Evolutionary conservation across 1,140 invertebrate species (phyloP), one percentile per base, ranked within the genome.

Genomic region (Lepidurus arcticus): DNA sequence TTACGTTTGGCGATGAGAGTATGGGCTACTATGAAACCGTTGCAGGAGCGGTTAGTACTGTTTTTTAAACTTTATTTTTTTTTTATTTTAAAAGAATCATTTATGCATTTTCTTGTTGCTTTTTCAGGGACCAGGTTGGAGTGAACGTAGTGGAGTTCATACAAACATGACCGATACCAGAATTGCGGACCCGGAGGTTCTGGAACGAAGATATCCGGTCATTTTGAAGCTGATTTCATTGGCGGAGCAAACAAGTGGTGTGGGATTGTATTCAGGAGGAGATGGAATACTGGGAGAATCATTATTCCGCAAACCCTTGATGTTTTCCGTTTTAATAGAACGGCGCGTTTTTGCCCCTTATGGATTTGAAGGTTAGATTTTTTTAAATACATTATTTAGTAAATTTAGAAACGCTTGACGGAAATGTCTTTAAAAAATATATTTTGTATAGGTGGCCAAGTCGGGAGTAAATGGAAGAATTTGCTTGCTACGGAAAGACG

Each of bases 91-190:
- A 79, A 44, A 53, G 74, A 43, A 16, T 73, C 0, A 73, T 45
- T 81, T 79, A 11, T 78, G 80, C 21, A 80, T 34, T 47, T 78
- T 79, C 82, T 34, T 3, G 34, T 34, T 34, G 34, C 78, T 80
- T 77, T 82, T 83, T 21, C 82, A 95, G 92, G 96, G 96, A 73
- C 94, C 95, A 0, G 90, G 88, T 0, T 98, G 95, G 94, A 83
- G 93, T 85, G 97, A 97, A 0, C 88, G 91, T 76, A 92, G 93
- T 81, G 97, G 97, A 7, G 91, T 99, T 10, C 98, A 99, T 84
- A 94, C 93, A 0, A 98, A 99, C 84, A 99, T 99, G 98, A 99
- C 98, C 1, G 99, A 99, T 86, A 99, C 98, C 0, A 88, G 98
- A 80, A 99, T 99, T 78, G 99, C 98, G 0, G 98, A 99, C 87